Evolutionary conservation across 2,888 invertebrate species (phyloP).

Genomic region (Bhutanitis thaidina): DNA sequence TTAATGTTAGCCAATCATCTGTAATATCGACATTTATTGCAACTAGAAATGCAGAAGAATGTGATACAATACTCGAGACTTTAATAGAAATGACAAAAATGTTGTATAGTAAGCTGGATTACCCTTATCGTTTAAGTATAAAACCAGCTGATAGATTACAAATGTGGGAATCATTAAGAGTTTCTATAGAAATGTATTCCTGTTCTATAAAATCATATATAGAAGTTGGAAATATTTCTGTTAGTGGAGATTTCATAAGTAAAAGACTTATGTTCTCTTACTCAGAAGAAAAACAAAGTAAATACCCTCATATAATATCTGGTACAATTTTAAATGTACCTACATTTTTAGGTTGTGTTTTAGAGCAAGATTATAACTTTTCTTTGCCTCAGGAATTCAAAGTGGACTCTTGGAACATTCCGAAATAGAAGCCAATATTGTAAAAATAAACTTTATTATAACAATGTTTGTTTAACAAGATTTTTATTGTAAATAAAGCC

Average conservation of each 20-base stretch:
- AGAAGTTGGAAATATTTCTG: constrained; percentile 86
- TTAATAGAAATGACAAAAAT: constrained; percentile 70
- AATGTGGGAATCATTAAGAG: constrained; percentile 83
- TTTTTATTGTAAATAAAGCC: background rate
- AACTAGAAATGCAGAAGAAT: constrained; percentile 64
- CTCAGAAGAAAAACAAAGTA: constrained; percentile 75
- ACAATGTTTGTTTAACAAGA: background rate
- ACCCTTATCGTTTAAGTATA: constrained; percentile 83
- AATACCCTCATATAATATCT: constrained; percentile 84
- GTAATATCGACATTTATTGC: constrained; percentile 84
- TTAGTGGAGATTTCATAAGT: constrained; percentile 86
- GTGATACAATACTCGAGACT: constrained; percentile 77
- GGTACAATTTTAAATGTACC: constrained; percentile 88
- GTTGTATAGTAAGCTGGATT: constrained; percentile 83
- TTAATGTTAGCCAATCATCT: constrained; percentile 84
- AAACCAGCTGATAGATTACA: constrained; percentile 81
- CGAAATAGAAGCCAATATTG: constrained; percentile 7
- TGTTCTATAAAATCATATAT: constrained; percentile 81
- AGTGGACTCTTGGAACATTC: constrained; percentile 46
- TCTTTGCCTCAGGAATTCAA: constrained; percentile 47
- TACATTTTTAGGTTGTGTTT: constrained; percentile 84
- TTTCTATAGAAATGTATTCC: constrained; percentile 88
- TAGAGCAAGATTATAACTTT: constrained; percentile 81
- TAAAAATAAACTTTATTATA: constrained; percentile 8
- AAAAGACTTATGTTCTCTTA: constrained; percentile 87